Conservation (phyloP, 1,140 invertebrate species). For the Ylistrum balloti region DNA sequence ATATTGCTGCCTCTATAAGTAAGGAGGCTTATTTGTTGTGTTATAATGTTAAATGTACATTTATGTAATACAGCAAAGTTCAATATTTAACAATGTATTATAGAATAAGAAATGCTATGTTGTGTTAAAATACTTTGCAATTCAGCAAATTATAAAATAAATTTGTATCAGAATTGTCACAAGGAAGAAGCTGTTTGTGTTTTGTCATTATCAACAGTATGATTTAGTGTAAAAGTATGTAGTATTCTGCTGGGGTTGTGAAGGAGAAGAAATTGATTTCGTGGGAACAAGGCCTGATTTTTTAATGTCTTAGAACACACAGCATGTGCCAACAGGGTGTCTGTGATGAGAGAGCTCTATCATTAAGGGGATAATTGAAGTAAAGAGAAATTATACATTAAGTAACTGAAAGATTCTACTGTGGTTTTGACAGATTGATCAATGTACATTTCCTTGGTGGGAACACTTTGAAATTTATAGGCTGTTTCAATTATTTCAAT, state of each 20-base stretch:
- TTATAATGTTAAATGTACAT: too few relatives aligned
- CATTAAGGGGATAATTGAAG: neutral
- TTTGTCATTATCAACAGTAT: neutral
- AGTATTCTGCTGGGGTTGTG: neutral
- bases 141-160: neutral
- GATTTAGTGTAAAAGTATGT: neutral
- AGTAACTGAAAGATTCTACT: neutral
- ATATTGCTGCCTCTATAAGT: too few relatives aligned
- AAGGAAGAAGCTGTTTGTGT: neutral
- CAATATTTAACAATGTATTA: too few relatives aligned
- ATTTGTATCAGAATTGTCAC: neutral
- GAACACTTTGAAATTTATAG: neutral
- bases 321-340: neutral
- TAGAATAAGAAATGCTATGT: too few relatives aligned
- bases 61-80: too few relatives aligned
- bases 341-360: neutral
- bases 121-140: neutral
- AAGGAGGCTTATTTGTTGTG: too few relatives aligned
- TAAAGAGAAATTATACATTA: neutral
- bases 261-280: neutral
- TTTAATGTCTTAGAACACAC: neutral
- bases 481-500: conserved; percentile 1
- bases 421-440: neutral
- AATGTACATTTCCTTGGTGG: neutral
- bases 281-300: neutral